These are phyloP conservation scores for Pterostichus niger DNA, from an alignment of 2,888 invertebrate genomes.

Conservation along the genomic window DNA sequence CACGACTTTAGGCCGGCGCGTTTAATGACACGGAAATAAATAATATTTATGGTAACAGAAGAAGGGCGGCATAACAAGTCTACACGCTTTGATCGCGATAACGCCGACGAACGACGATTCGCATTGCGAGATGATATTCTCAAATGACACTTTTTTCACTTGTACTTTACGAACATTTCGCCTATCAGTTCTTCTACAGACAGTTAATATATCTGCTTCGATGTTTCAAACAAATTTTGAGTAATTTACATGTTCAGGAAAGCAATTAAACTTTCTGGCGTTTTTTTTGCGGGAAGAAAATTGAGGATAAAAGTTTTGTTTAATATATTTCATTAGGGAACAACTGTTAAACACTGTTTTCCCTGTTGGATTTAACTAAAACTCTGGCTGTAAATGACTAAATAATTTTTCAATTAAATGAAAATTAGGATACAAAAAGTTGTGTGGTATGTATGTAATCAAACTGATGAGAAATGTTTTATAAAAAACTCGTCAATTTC, in stretches of 20 bases:
- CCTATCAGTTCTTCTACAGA: too few relatives aligned
- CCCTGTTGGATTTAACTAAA: not conserved
- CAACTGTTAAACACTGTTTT: not conserved
- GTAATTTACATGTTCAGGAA: too few relatives aligned
- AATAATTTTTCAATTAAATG: constrained; percentile 20
- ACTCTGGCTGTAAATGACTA: not conserved
- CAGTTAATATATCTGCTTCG: too few relatives aligned
- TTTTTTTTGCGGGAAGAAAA: too few relatives aligned
- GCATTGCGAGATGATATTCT: too few relatives aligned
- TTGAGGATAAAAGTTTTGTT: not conserved
- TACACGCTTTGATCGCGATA: constrained; percentile 10
- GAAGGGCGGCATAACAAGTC: not conserved
- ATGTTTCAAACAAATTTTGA: too few relatives aligned
- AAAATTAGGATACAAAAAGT: constrained; percentile 16
- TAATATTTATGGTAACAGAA: constrained; percentile 12
- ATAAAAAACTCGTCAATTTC: not conserved
- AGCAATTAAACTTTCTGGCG: too few relatives aligned
- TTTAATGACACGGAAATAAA: constrained; percentile 24
- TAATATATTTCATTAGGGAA: not conserved
- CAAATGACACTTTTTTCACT: too few relatives aligned
- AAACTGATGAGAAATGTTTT: not conserved
- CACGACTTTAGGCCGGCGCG: constrained; percentile 19
- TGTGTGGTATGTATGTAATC: not conserved
- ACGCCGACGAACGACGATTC: not conserved
- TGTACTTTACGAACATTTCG: too few relatives aligned